Evolutionary conservation across 2,797 vertebrate genomes (phyloP).

Genomic region (Catostomus latipinnis): DNA sequence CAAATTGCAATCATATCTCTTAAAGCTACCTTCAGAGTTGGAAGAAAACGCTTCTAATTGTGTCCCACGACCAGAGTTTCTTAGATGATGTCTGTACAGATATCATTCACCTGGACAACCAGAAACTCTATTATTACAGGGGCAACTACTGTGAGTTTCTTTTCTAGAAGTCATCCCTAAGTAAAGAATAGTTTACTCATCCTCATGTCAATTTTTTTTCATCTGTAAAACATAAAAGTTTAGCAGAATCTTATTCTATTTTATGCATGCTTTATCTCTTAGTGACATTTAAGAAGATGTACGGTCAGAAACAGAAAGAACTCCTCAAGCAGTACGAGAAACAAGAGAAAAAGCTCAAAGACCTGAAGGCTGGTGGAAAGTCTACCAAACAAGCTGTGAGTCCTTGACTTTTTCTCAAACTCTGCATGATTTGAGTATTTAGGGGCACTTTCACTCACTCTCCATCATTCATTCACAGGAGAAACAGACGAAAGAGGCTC

Average conservation of each 20-base stretch:
- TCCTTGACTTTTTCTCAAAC: conserved; percentile 6
- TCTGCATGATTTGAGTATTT: neutral
- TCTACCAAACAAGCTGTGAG: conserved; percentile 94
- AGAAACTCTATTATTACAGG: conserved; percentile 91
- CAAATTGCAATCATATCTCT: neutral
- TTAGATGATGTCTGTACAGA: conserved; percentile 92
- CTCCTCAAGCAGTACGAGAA: conserved; percentile 93
- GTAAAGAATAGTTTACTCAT: no score
- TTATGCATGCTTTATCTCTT: neutral
- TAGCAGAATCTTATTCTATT: neutral
- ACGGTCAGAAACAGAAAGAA: conserved; percentile 94
- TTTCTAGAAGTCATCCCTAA: neutral
- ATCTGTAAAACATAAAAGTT: no score
- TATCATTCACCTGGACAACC: conserved; percentile 87
- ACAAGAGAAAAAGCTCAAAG: conserved; percentile 92
- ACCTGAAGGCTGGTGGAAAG: conserved; percentile 92
- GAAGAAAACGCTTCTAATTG: conserved; percentile 92
- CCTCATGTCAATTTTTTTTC: no score
- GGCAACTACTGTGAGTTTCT: conserved; percentile 87
- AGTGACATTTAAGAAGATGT: conserved; percentile 98
- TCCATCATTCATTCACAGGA: conserved; percentile 75
- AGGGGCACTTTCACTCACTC: neutral
- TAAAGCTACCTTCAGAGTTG: conserved; percentile 90
- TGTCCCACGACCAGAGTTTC: conserved; percentile 94
- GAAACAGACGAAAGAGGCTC: conserved; percentile 88